Base-by-base conservation (phyloP, 2,888 invertebrate species). In the Tipula confusa region DNA sequence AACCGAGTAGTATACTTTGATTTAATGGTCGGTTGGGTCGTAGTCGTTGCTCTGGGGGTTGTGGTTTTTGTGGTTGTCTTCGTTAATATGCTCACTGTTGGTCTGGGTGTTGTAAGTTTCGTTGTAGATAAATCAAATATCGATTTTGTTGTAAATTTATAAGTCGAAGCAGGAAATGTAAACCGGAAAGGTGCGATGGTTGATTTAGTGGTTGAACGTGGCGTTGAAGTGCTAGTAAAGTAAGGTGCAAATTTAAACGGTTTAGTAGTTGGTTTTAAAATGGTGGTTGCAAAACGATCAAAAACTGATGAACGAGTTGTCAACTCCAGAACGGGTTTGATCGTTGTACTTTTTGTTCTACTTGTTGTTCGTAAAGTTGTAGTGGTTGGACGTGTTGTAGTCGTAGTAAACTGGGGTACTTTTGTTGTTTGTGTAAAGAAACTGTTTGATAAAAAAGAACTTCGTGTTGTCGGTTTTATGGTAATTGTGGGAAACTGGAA, bases 291-390 rank as follows among this genome's bases (percentile, higher is more conserved):
- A 13, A 29, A 80, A 82, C 18, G 7, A 33, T 81, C 24, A 36
- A 29, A 7, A 64, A 64, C 24, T 15, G 82, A 13, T 3, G 64
- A n/a, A 2, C 64, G 7, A 1, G 64, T 7, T 64, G 64, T 64
- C n/a, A n/a, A n/a, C n/a, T n/a, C n/a, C n/a, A n/a, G n/a, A n/a
- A n/a, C n/a, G n/a, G 82, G 18, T 6, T n/a, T 83, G 11, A 28
- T 82, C 13, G 83, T 81, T 31, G 79, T 79, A 82, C 82, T 82
- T 29, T 13, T 64, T n/a, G 64, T 24, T 64, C 24, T 64, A 64
- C 24, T 64, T 2, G 64, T 9, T 11, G 24, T 64, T 79, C 6
- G 48, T 31, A 36, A 28, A 11, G 80, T 84, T 24, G 85, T 29
- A 11, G 83, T 15, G 11, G 80, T 24, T n/a, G 11, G 31, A 29